A percentile compares a stretch with the other conserved stretches of the same genome.
These are phyloP conservation scores for Holacanthus passer DNA, from an alignment of 2,113 vertebrate genomes.

Conservation along the genomic window DNA sequence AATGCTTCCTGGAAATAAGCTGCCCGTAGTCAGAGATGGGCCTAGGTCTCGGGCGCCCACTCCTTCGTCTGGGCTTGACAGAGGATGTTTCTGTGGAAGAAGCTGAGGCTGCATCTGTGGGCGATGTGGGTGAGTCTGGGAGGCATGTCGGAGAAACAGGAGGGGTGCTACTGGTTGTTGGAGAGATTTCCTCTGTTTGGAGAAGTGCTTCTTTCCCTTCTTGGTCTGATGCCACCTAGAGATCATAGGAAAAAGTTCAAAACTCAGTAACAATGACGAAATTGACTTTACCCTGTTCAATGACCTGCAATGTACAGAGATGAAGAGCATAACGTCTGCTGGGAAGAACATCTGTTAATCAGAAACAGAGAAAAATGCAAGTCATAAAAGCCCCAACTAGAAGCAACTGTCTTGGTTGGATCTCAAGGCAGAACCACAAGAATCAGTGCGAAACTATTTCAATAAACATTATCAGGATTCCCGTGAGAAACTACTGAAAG, in stretches of 20 bases:
- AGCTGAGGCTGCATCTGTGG: slow-evolving; percentile 18
- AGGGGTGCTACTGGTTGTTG: slow-evolving; percentile 61
- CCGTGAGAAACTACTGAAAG: slow-evolving; percentile 44
- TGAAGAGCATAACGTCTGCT: slow-evolving; percentile 14
- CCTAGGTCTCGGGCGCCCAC: slow-evolving; percentile 85
- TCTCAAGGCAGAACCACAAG: slow-evolving; percentile 11
- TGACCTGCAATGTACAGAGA: slow-evolving; percentile 16
- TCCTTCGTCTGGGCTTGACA: slow-evolving; percentile 85
- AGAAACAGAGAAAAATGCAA: slow-evolving; percentile 55
- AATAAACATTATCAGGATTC: slow-evolving; percentile 20
- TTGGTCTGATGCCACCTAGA: slow-evolving; percentile 63
- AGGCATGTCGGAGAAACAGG: slow-evolving; percentile 49
- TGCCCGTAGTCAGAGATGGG: slow-evolving; percentile 96
- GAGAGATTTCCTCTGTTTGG: slow-evolving; percentile 40
- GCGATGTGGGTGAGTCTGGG: slow-evolving; percentile 55
- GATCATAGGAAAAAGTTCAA: slow-evolving; percentile 25
- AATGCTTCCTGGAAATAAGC: slow-evolving; percentile 85
- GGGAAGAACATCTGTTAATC: slow-evolving; percentile 62
- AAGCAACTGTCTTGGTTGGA: slow-evolving; percentile 2
- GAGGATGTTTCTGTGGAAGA: slow-evolving; percentile 54
- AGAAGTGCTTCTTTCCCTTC: slow-evolving; percentile 44
- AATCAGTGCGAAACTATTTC: slow-evolving; percentile 29
- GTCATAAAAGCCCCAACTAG: slow-evolving; percentile 22
- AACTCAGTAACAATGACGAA: slow-evolving; percentile 4
- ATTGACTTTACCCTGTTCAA: slow-evolving; percentile 16